Evolutionary conservation across 1,140 invertebrate genomes (phyloP), one percentile per base, ranked within the genome.

Genomic region (Oreohelix idahoensis): DNA sequence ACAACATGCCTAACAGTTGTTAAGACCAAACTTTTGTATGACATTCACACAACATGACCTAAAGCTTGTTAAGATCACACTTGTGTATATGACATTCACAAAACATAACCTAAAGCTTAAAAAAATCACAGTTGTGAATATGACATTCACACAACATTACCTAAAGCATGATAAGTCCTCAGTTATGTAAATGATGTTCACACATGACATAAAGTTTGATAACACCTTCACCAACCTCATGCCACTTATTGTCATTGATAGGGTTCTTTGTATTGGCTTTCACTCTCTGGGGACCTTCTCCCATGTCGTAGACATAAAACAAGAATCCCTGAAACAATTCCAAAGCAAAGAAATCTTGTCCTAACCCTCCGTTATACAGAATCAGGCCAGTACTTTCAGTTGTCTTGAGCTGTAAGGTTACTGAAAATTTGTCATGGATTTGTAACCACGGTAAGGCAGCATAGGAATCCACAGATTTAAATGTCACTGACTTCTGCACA

Each of bases 171-270:
- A 17, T 49, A 49, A 49, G 45, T 11, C 8, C 45, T 11, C 17
- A 49, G 10, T 49, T 49, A 49, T 49, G 17, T 49, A n/a, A n/a
- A 49, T 49, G 45, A 17, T 49, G 17, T 11, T 8, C 8, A 49
- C 45, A n/a, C n/a, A n/a, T n/a, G n/a, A 8, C 17, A 11, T 11
- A 11, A 49, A 11, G 17, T 49, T 8, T 49, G 45, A 17, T 49
- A 49, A 49, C n/a, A 58, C 20, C 53, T 15, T 4, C 20, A 63
- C 69, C 63, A 0, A 98, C 96, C 0, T 96, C 95, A 91, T 99
- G 98, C 98, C 97, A 99, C 89, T 95, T 94, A 89, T 98, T 97
- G 89, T 99, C 97, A 89, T 98, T 98, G 83, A 98, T 93, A 73
- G 95, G 95, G 35, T 88, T 66, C 32, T 83, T 83, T 13, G 85